Percentiles rank a stretch among this genome's conserved stretches.
Evolutionary conservation across 2,797 vertebrate species (phyloP).

Genomic region (Tinamus major): DNA sequence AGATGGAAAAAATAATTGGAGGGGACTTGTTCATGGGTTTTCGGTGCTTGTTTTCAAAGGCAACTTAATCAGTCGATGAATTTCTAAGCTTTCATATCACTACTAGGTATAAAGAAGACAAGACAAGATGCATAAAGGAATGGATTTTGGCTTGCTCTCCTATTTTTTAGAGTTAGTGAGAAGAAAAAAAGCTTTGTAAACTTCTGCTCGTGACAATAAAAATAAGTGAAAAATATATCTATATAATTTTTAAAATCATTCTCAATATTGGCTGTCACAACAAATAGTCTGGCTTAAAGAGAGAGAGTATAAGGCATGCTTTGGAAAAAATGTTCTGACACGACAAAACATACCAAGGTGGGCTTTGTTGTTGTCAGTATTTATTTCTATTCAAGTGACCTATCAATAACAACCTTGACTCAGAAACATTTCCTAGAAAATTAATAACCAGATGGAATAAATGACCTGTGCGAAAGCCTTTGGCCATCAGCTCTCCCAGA

Average conservation of each 20-base stretch:
- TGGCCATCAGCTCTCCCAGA: not conserved
- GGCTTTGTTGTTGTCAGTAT: not conserved
- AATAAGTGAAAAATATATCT: not conserved
- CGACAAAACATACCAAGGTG: not conserved
- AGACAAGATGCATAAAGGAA: not conserved
- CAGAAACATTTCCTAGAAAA: constrained; percentile 1
- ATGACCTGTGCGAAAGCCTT: constrained; percentile 11
- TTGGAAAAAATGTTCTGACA: not conserved
- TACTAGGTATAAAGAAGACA: not conserved
- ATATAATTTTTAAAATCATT: not conserved
- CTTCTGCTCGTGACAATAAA: not conserved
- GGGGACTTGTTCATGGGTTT: not conserved
- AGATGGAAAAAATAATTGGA: not conserved
- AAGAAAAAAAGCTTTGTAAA: not conserved
- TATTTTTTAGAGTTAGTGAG: not conserved
- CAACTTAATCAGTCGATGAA: not conserved
- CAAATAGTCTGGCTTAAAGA: not conserved
- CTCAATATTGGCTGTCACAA: not conserved
- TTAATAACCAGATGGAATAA: constrained; percentile 29
- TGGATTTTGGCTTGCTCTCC: not conserved
- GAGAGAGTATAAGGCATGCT: not conserved
- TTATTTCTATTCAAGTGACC: not conserved
- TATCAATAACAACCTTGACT: constrained; percentile 9
- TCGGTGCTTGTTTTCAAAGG: not conserved
- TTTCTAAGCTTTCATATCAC: not conserved